phyloP scores from a whole-genome alignment of 2,113 vertebrate genomes.

The Telmatochromis bifrenatus region DNA sequence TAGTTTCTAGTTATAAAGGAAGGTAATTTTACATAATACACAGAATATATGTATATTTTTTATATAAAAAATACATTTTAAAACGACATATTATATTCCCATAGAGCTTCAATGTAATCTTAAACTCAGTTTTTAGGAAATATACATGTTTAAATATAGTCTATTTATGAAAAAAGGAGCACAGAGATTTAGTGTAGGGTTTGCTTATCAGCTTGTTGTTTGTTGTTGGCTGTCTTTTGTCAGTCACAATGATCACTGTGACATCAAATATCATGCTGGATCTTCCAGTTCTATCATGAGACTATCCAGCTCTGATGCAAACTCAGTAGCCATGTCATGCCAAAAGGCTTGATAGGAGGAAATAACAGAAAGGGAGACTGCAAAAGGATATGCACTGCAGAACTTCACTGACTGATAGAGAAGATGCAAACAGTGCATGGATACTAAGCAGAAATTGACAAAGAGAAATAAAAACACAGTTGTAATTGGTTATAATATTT shows the following conservation, averaged over 20 bases:
- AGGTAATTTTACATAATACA: neutral
- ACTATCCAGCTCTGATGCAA: neutral
- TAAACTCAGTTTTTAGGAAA: neutral
- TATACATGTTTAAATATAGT: neutral
- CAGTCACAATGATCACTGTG: neutral
- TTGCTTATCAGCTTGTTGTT: neutral
- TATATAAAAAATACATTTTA: neutral
- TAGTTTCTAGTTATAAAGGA: neutral
- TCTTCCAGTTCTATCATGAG: neutral
- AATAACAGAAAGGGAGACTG: neutral
- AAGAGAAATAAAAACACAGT: neutral
- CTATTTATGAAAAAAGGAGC: neutral
- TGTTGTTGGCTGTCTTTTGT: neutral
- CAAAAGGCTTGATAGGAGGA: neutral
- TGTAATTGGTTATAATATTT: neutral
- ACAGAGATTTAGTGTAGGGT: neutral
- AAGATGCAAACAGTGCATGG: neutral
- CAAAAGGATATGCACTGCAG: neutral
- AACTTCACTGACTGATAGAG: neutral
- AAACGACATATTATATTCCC: neutral
- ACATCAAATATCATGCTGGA: neutral
- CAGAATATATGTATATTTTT: neutral
- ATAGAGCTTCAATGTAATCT: neutral
- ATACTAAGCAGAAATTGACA: fast-evolving
- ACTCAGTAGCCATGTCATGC: neutral